Evolutionary conservation across 2,113 vertebrate genomes (phyloP), one percentile per base, ranked within the genome.

Genomic region (Alosa alosa): DNA sequence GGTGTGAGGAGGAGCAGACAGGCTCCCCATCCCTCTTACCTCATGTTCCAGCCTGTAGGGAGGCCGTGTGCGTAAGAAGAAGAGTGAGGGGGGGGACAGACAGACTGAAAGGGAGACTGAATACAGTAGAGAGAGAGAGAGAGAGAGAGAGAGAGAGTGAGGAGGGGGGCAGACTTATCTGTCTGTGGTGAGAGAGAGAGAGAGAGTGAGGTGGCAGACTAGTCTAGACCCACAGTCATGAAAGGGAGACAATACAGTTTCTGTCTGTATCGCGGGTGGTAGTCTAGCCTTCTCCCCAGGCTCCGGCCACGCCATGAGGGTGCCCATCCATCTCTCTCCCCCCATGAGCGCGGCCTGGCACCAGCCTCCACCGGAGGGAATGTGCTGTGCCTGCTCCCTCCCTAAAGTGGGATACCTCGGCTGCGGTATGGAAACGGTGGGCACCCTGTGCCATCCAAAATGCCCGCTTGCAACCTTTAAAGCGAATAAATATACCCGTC

Each of bases 401-500:
- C 88, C 91, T 86, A 88, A 91, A 91, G 90, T 91, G 88, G 91
- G 91, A 93, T 93, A 94, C 94, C 93, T 94, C 94, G 93, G 91
- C 92, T 93, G 92, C 91, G 93, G 92, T 90, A 86, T 49, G 88
- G 88, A 88, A 88, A 87, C 87, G 88, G 89, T 78, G 72, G 31
- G 10, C 15, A 31, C 72, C 72, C 36, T 36, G 90, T 91, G 93
- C 88, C 88, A 89, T 89, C 88, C 78, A 87, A 87, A 89, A 85
- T 83, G 87, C 88, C 88, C 89, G 86, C 82, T 83, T 89, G 86
- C 87, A 93, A 92, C 90, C 90, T 89, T n/a, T 78, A 13, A 20
- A 81, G 83, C 84, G 88, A 78, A 78, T 92, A 94, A 93, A 93
- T 92, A 92, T 91, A 92, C 87, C 88, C n/a, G 57, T 85, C 86